Percentiles rank a stretch among this genome's conserved stretches.
phyloP scores from a whole-genome alignment of 2,888 invertebrate genomes.

The Spodoptera picta region DNA sequence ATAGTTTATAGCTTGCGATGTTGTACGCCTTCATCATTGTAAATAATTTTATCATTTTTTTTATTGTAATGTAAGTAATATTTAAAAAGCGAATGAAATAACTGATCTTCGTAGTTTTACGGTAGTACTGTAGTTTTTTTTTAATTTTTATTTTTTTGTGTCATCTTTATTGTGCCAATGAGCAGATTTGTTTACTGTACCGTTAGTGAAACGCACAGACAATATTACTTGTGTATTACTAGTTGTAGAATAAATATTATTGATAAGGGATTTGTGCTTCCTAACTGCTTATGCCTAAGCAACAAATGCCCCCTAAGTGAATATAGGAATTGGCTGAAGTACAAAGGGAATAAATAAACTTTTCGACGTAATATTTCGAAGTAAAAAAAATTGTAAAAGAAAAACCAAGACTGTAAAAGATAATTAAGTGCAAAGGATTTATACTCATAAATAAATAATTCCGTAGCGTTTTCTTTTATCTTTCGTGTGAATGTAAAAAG shows the following conservation, averaged over 20 bases:
- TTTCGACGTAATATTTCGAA: conserved; percentile 26
- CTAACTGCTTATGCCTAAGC: conserved; percentile 64
- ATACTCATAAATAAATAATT: conserved; percentile 37
- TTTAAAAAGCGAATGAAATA: conserved; percentile 76
- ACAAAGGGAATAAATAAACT: conserved; percentile 32
- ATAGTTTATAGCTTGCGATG: conserved; percentile 51
- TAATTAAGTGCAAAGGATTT: conserved; percentile 42
- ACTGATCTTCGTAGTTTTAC: conserved; percentile 83
- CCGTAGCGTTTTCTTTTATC: conserved; percentile 7
- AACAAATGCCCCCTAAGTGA: conserved; percentile 29
- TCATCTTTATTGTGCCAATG: conserved; percentile 85
- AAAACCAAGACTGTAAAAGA: conserved; percentile 50
- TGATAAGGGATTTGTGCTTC: conserved; percentile 83
- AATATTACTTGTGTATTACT: conserved; percentile 74
- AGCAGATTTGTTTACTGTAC: conserved; percentile 69
- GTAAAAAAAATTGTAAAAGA: conserved; percentile 31
- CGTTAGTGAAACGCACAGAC: conserved; percentile 58
- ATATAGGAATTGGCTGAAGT: conserved; percentile 51
- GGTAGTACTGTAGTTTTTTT: conserved; percentile 63
- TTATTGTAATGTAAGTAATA: conserved; percentile 62
- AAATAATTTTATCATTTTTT: conserved; percentile 64
- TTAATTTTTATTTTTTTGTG: conserved; percentile 73
- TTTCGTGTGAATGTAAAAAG: conserved; percentile 43
- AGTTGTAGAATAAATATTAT: conserved; percentile 73
- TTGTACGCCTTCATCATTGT: conserved; percentile 57